Evolutionary conservation across 2,113 vertebrate species (phyloP), one percentile per base, ranked within the genome.

Genomic region (Xenopus laevis): DNA sequence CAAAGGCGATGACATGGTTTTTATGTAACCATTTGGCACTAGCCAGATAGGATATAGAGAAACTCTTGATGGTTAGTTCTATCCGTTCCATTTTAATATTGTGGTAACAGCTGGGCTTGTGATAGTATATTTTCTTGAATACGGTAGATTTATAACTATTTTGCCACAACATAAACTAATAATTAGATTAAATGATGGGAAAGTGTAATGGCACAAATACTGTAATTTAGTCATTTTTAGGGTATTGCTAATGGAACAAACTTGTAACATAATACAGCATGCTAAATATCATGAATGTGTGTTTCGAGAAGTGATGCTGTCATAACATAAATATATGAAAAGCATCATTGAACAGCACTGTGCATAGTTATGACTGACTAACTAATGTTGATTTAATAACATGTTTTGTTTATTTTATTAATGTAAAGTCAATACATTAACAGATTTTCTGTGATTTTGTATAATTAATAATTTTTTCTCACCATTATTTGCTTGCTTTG

Each of bases 111-210:
- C 65, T 78, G 81, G 71, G 59, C 81, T 86, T 68, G 71, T 73
- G 78, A 65, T 60, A 78, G 76, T 80, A 81, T 83, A 63, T 81
- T 78, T 77, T 72, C 70, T 78, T 30, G 57, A 86, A 77, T 23
- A 16, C 59, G 84, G 71, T 81, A 73, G 71, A 81, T 79, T 86
- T 87, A 79, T 0, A 20, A 71, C 67, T 50, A 50, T 16, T 50
- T 12, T 86, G 46, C 85, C 86, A 62, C 82, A 87, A 81, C 57
- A 78, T 76, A 77, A 86, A 78, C 78, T 70, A 85, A 82, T 79
- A 87, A 74, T 87, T 88, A 87, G 65, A 71, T 82, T 85, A 86
- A 82, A 76, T 80, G 75, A 83, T 81, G 72, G 72, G 80, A 83
- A 78, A 86, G 79, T 84, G 82, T 82, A 88, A 90, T 84, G 71